Conservation (phyloP, 1,140 invertebrate genomes). For the Hyles euphorbiae region DNA sequence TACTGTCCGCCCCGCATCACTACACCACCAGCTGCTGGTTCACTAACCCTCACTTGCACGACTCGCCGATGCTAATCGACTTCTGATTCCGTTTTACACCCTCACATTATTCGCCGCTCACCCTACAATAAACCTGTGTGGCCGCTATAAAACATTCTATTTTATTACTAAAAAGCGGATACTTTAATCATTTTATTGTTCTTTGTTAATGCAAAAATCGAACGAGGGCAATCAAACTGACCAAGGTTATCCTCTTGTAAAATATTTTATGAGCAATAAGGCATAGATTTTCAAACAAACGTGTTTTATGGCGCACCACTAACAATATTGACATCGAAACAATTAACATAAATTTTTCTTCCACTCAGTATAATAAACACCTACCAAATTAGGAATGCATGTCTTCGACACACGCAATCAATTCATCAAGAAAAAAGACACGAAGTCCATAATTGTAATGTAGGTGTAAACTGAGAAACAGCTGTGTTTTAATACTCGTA, state of each 20-base stretch:
- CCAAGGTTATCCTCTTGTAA: slow-evolving; percentile 3
- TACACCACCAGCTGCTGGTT: slow-evolving; percentile 50
- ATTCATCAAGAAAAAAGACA: slow-evolving; percentile 46
- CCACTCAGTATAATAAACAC: slow-evolving; percentile 10
- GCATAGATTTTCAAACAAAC: slow-evolving; percentile 7
- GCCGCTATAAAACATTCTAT: slow-evolving; percentile 5
- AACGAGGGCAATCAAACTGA: slow-evolving; percentile 1
- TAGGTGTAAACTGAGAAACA: slow-evolving; percentile 51
- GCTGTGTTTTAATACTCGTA: slow-evolving; percentile 48
- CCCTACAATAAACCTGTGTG: slow-evolving; percentile 5
- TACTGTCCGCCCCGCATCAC: slow-evolving; percentile 42
- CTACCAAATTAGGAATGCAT: slow-evolving; percentile 1
- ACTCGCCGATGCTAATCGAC: slow-evolving; percentile 32
- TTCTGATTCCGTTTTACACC: slow-evolving; percentile 31
- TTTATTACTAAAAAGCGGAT: slow-evolving; percentile 2
- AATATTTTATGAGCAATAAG: slow-evolving; percentile 9
- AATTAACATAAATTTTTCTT: slow-evolving; percentile 11
- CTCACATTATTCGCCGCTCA: slow-evolving; percentile 1
- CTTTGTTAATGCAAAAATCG: slow-evolving; percentile 2
- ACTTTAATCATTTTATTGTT: slow-evolving; percentile 1
- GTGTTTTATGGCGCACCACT: slow-evolving; percentile 5
- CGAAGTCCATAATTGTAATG: slow-evolving; percentile 45
- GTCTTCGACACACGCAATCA: slow-evolving; percentile 28
- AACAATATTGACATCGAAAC: slow-evolving; percentile 5
- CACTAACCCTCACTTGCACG: slow-evolving; percentile 44